Base-by-base conservation (phyloP, 2,888 invertebrate species). In the Carabus problematicus region DNA sequence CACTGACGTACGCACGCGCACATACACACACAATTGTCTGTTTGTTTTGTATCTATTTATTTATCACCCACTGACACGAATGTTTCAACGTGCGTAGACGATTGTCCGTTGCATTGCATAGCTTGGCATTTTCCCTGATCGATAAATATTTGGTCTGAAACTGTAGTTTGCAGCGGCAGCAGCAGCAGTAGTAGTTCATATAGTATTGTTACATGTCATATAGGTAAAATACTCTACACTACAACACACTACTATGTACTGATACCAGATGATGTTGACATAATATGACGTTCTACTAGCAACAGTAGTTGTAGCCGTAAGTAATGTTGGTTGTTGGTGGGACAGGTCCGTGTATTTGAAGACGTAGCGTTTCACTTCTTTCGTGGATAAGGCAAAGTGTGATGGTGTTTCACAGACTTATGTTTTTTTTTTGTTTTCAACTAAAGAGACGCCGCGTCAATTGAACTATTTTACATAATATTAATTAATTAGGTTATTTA, bases 111-210 rank as follows among this genome's bases (percentile, higher is more conserved):
- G 73, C 75, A 75, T 74, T 73, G 74, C 73, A 74, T 74, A 80
- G 79, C 77, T 64, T 70, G 66, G 62, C 63, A 71, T 63, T 60
- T 62, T 82, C 82, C 82, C 82, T 82, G 81, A 82, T 76, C 78
- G 74, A 77, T 77, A 75, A 42, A 79, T 81, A 77, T 82, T 82
- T 82, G 82, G 81, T 81, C 81, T 82, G 78, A 59, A 47, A 41
- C 49, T 29, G 62, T 29, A 61, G 61, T 11, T 18, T 41, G 6
- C 29, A 29, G 29, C 29, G 29, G 29, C 29, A 29, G 29, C 29
- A 29, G 29, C 29, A 29, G 29, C 29, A 29, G 29, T 29, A 29
- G 29, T 29, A 29, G 29, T 29, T 29, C 29, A 29, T 6, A 29
- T 29, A 29, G 29, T 29, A 29, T 29, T 29, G 29, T 29, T 29